phyloP scores from a whole-genome alignment of 2,113 vertebrate genomes.

The Rhodinocichla rosea region DNA sequence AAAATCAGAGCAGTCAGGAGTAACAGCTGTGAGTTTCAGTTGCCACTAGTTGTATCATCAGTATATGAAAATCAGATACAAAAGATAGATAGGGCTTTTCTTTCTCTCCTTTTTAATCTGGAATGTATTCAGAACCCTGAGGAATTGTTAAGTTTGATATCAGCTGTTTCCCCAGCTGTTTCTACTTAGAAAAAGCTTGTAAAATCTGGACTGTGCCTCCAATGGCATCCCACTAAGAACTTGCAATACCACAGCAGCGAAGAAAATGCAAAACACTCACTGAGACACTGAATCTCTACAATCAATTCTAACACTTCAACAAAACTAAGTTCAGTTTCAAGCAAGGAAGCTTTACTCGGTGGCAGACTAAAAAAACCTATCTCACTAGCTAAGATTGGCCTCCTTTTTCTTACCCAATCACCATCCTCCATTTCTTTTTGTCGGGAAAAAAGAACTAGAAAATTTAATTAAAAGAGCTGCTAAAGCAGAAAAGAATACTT shows the following conservation, averaged over 20 bases:
- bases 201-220: background rate
- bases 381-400: background rate
- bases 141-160: background rate
- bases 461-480: slow-evolving; percentile 67
- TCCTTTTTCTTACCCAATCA: background rate
- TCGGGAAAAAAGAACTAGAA: background rate
- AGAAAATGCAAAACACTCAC: background rate
- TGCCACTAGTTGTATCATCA: background rate
- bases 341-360: background rate
- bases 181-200: background rate
- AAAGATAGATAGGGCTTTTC: background rate
- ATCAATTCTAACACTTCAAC: background rate
- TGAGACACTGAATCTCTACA: background rate
- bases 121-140: background rate
- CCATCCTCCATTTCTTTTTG: background rate
- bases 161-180: background rate
- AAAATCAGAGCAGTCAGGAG: background rate
- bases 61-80: background rate
- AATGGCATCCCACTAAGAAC: background rate
- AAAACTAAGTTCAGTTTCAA: background rate
- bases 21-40: background rate
- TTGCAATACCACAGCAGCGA: background rate
- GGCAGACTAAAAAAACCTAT: background rate
- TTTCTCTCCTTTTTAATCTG: background rate
- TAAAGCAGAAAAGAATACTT: slow-evolving; percentile 66